These are phyloP conservation scores for Chirona hameri DNA, from an alignment of 2,888 invertebrate species.

Conservation along the genomic window DNA sequence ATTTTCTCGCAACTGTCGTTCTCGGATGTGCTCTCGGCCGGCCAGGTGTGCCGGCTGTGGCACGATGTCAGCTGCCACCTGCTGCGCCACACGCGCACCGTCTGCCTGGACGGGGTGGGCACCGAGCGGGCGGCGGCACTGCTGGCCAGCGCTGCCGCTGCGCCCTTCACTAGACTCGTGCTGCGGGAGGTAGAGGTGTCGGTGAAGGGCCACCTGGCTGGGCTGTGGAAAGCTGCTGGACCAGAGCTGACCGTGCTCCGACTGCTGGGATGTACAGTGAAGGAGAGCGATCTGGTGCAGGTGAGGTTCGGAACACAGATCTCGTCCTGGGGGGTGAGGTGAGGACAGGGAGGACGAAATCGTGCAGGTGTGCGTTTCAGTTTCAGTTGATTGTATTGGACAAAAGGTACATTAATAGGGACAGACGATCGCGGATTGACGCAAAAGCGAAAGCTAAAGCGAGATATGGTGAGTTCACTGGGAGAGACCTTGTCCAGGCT, in stretches of 20 bases:
- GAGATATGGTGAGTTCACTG: no score
- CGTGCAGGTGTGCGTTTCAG: no score
- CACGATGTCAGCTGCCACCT: background rate
- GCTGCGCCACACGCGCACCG: background rate
- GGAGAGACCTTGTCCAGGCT: no score
- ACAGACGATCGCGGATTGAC: no score
- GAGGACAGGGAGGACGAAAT: no score
- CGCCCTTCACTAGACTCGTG: background rate
- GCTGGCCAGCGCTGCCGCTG: background rate
- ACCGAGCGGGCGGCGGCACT: background rate
- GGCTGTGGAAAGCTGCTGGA: background rate
- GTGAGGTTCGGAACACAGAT: background rate
- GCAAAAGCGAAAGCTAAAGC: no score
- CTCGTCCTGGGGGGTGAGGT: no score
- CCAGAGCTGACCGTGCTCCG: background rate
- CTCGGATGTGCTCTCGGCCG: constrained; percentile 2
- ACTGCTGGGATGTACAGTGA: background rate
- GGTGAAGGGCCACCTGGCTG: background rate
- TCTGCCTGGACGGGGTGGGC: background rate
- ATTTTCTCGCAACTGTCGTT: background rate
- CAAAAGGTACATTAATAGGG: no score
- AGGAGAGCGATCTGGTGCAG: background rate
- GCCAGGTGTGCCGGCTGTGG: constrained; percentile 24
- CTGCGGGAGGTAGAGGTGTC: background rate
- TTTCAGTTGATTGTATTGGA: no score